Evolutionary conservation across 35 echinoderm and acorn worm genomes (phyloP), one percentile per base, ranked within the genome.

Genomic region (Strongylocentrotus purpuratus): DNA sequence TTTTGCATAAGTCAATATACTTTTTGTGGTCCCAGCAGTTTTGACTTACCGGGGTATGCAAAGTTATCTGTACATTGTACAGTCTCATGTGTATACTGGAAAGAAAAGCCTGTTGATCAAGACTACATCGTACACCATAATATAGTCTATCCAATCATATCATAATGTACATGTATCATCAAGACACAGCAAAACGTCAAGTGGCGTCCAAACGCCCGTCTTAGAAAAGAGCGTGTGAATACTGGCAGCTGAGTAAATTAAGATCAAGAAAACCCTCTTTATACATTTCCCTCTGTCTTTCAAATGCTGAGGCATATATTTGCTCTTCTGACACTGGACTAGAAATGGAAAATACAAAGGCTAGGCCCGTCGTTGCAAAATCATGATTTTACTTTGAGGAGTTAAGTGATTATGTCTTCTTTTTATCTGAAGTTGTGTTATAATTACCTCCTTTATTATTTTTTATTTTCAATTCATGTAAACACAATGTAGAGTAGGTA

Each of bases 211-310:
- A 59, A 78, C 28, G 20, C 4, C 22, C 65, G 7, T 18, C 65
- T 78, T 78, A 78, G 65, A 28, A 78, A 78, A 78, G 65, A 78
- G 22, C 65, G 65, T 78, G 65, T 78, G 65, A 78, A 78, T 78
- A 78, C 22, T 28, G 65, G 65, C 65, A 78, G 65, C 65, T 78
- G 65, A 78, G 65, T 22, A 78, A 78, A 78, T 78, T 78, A 78
- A 78, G 65, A 28, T 28, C 65, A 78, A 78, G 65, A 25, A 78
- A 78, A 22, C 20, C 22, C 28, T 78, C 65, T 78, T 10, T 78
- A 22, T 78, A 55, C 50, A 55, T 55, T 15, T 15, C 50, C 65
- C 65, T 70, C 17, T 78, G 20, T 78, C 65, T 78, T 78, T 78
- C 65, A 78, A 78, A 78, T 8, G 20, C 25, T n/a, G 22, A n/a